Evolutionary conservation across 92 coral and sea anemone species (phyloP).

Genomic region (Epizoanthus fatuus): DNA sequence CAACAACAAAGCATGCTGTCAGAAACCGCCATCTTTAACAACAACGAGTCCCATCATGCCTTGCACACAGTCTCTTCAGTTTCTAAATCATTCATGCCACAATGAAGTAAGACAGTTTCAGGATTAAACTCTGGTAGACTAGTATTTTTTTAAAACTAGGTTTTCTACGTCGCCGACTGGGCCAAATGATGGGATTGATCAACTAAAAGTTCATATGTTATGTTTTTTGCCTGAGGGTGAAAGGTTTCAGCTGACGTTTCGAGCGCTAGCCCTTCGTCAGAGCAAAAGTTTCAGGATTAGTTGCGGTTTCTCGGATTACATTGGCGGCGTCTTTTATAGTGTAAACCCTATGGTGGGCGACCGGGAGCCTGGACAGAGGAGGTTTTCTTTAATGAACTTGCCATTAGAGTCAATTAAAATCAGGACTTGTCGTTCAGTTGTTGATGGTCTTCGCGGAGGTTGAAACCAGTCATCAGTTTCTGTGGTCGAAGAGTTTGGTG

Average conservation of each 20-base stretch:
- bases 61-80: background rate
- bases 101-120: constrained; percentile 32
- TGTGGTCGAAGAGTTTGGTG: background rate
- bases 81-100: constrained; percentile 64
- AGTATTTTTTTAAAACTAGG: too few species aligned
- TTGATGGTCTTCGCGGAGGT: too few species aligned
- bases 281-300: background rate
- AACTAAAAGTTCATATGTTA: too few species aligned
- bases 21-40: too few species aligned
- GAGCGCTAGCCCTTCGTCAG: too few species aligned
- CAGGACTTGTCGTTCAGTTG: too few species aligned
- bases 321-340: background rate
- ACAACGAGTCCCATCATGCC: too few species aligned
- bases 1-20: too few species aligned
- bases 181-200: too few species aligned
- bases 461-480: background rate
- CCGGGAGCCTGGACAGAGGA: background rate
- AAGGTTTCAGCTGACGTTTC: too few species aligned
- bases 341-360: background rate
- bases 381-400: background rate
- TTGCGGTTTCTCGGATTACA: constrained; percentile 1
- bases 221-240: too few species aligned
- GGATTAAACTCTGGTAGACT: background rate
- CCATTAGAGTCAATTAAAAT: background rate
- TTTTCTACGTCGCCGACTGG: too few species aligned